A percentile compares a stretch with the other conserved stretches of the same genome.
phyloP scores from a whole-genome alignment of 2,888 invertebrate genomes.

The Melanophora roralis region DNA sequence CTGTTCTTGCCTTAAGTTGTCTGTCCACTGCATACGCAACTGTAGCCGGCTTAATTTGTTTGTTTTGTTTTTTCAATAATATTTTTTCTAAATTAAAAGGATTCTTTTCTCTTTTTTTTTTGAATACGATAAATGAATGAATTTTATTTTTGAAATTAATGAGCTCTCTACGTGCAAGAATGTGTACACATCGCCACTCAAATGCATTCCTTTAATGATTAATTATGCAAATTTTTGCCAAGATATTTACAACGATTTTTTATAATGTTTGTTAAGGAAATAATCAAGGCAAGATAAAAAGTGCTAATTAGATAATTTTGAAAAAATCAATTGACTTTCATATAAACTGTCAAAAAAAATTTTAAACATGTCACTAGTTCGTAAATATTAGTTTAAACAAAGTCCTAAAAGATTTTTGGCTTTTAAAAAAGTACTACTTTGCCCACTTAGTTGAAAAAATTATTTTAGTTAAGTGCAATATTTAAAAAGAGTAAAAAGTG shows the following conservation, averaged over 20 bases:
- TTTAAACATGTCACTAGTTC: no score
- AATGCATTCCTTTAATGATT: slow-evolving; percentile 24
- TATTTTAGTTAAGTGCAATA: no score
- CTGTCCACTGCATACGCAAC: slow-evolving; percentile 12
- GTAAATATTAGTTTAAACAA: no score
- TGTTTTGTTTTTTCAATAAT: slow-evolving; percentile 38
- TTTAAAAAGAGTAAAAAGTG: no score
- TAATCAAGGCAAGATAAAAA: background rate
- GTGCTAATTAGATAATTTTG: slow-evolving; percentile 31
- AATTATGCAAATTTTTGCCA: slow-evolving; percentile 14
- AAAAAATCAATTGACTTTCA: no score
- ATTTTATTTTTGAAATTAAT: slow-evolving; percentile 58
- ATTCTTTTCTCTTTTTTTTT: no score
- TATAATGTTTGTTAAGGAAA: background rate
- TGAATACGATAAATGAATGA: slow-evolving; percentile 46
- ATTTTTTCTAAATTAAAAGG: slow-evolving; percentile 43
- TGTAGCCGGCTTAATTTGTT: slow-evolving; percentile 38
- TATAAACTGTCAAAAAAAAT: no score
- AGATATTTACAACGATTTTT: background rate
- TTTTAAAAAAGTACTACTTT: no score
- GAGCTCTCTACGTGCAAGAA: slow-evolving; percentile 47
- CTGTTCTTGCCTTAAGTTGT: background rate
- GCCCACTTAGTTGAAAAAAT: no score
- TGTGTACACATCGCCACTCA: background rate
- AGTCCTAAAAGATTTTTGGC: no score